These are phyloP conservation scores for Ivindomyrus marchei DNA, from an alignment of 2,113 vertebrate genomes.

Conservation along the genomic window DNA sequence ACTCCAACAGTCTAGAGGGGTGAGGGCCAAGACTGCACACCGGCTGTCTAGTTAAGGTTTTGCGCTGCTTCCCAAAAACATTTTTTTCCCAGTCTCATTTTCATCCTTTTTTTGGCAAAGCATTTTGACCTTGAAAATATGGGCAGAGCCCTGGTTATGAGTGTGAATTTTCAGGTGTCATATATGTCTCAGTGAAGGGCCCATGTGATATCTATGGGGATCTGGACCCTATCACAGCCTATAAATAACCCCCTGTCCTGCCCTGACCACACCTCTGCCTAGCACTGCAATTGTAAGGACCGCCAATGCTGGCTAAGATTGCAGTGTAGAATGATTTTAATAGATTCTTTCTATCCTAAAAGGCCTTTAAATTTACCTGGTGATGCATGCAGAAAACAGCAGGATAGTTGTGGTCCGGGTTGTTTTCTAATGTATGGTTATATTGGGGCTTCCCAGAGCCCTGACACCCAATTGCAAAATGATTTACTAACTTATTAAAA, in stretches of 20 bases:
- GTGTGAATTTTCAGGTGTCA: background rate
- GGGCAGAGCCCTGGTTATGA: background rate
- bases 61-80: background rate
- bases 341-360: background rate
- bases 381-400: background rate
- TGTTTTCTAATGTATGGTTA: background rate
- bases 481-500: background rate
- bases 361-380: background rate
- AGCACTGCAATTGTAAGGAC: background rate
- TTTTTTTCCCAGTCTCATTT: conserved; percentile 27
- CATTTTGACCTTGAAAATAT: conserved; percentile 2
- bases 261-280: background rate
- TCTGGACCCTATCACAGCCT: background rate
- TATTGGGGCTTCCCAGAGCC: background rate
- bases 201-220: background rate
- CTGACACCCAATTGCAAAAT: background rate
- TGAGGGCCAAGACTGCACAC: conserved; percentile 41
- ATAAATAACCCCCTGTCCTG: background rate
- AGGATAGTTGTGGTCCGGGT: background rate
- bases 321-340: background rate
- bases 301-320: background rate
- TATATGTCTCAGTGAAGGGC: background rate
- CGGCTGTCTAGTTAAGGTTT: background rate
- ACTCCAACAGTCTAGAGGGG: conserved; percentile 73
- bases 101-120: conserved; percentile 11